Base-by-base conservation (phyloP, 2,888 invertebrate species). In the Incurvaria masculella region DNA sequence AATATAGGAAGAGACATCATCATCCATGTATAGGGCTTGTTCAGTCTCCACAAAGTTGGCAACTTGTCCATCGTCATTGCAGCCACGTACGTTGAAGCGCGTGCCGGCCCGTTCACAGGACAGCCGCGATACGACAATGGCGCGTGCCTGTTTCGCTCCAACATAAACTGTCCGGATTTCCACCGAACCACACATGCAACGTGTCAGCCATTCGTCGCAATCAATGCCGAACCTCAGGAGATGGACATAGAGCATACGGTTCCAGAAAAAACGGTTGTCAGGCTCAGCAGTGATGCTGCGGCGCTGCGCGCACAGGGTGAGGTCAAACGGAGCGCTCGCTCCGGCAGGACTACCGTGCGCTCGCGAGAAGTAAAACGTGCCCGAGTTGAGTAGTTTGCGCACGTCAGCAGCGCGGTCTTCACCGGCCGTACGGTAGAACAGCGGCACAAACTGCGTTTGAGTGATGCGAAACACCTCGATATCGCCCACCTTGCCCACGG, bases 21-120 rank as follows among this genome's bases (percentile, higher is more conserved):
- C 91, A 65, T 98, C 97, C 59, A 94, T 82, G 64, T 88, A 91
- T 58, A 95, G 90, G 16, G 96, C 92, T 80, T 99, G 99, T 73
- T 99, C 99, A 1, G 99, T 99, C 83, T 99, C 99, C 21, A 98
- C 98, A 82, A 99, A 99, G 80, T 99, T 99, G 1, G 99, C 99
- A 16, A 99, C 99, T 79, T 97, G 92, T 0, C 99, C 99, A 67
- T 97, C 95, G 75, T 99, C 99, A 72, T 99, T 98, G 54, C 92
- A 93, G n/a, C 99, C 99, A 55, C 99, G 82, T 0, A 98, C 97
- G 79, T 98, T 97, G 67, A 99, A 99, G 56, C 89, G 84, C 20
- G 99, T 99, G 21, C 99, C 99, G 48, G 98, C 98, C 57, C 99
- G 81, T 74, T 99, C 98, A 73, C 96, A 97, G 65, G 97, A 97